These are phyloP conservation scores for Cabera pusaria DNA, from an alignment of 2,888 invertebrate genomes.

Conservation along the genomic window DNA sequence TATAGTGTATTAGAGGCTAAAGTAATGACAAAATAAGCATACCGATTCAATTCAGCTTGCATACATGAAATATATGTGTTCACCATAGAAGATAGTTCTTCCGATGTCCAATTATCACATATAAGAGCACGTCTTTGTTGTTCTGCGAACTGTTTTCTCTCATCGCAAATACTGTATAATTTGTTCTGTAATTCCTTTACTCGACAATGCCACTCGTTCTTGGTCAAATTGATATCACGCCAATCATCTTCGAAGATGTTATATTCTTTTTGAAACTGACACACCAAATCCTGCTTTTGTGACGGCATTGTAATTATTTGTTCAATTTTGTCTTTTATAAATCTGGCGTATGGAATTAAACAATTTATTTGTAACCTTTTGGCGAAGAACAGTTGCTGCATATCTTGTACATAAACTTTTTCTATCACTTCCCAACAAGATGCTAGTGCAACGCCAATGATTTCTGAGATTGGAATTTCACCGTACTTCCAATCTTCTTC, in stretches of 20 bases:
- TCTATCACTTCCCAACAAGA: conserved; percentile 80
- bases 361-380: conserved; percentile 80
- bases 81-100: conserved; percentile 76
- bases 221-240: conserved; percentile 80
- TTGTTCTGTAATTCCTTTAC: conserved; percentile 75
- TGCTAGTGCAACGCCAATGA: conserved; percentile 64
- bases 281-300: conserved; percentile 81
- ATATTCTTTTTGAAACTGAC: conserved; percentile 82
- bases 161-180: conserved; percentile 82
- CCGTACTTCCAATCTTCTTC: conserved; percentile 77
- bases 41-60: conserved; percentile 85
- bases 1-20: neutral
- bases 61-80: conserved; percentile 82
- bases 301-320: conserved; percentile 82
- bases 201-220: conserved; percentile 85
- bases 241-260: conserved; percentile 84
- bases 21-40: too few relatives aligned
- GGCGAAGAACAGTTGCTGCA: conserved; percentile 82
- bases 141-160: conserved; percentile 79
- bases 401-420: conserved; percentile 72
- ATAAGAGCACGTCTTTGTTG: conserved; percentile 78
- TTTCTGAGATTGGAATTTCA: conserved; percentile 58
- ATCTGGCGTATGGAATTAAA: conserved; percentile 82
- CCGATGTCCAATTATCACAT: conserved; percentile 81
- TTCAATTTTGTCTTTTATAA: conserved; percentile 78